Percentiles rank a stretch among this genome's conserved stretches.
Evolutionary conservation across 2,797 vertebrate species (phyloP).

Genomic region (Calcarius lapponicus): DNA sequence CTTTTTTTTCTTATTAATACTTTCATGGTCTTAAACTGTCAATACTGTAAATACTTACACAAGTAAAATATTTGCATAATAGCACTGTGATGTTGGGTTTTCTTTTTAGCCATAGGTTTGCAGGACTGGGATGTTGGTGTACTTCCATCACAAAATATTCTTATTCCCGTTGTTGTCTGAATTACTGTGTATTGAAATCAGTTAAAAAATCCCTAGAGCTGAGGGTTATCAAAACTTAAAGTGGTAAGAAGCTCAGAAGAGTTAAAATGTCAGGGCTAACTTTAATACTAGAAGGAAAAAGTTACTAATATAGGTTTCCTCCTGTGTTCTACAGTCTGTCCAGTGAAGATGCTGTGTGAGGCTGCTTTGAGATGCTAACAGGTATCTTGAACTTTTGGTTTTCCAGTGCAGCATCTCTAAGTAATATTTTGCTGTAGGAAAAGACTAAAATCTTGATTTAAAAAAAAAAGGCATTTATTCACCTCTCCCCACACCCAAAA

Average conservation of each 20-base stretch:
- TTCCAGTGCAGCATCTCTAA: slow-evolving; percentile 71
- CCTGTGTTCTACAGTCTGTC: slow-evolving; percentile 71
- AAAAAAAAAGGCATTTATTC: slow-evolving; percentile 1
- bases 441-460: slow-evolving; percentile 36
- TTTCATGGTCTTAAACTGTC: neutral
- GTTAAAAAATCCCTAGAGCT: slow-evolving; percentile 16
- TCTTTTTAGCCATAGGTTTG: slow-evolving; percentile 13
- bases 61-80: slow-evolving; percentile 6
- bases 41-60: slow-evolving; percentile 5
- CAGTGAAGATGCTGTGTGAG: slow-evolving; percentile 71
- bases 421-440: slow-evolving; percentile 66
- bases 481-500: slow-evolving; percentile 10
- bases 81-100: slow-evolving; percentile 27
- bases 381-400: slow-evolving; percentile 72
- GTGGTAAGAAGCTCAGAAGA: slow-evolving; percentile 48
- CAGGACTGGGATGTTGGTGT: slow-evolving; percentile 57
- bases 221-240: slow-evolving; percentile 39
- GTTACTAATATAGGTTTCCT: slow-evolving; percentile 72
- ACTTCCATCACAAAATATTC: slow-evolving; percentile 43
- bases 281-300: slow-evolving; percentile 64
- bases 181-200: slow-evolving; percentile 40
- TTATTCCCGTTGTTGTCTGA: slow-evolving; percentile 35
- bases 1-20: neutral
- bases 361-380: slow-evolving; percentile 70
- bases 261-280: slow-evolving; percentile 61